Evolutionary conservation across 2,888 invertebrate species (phyloP).

Genomic region (Callimorpha dominula): DNA sequence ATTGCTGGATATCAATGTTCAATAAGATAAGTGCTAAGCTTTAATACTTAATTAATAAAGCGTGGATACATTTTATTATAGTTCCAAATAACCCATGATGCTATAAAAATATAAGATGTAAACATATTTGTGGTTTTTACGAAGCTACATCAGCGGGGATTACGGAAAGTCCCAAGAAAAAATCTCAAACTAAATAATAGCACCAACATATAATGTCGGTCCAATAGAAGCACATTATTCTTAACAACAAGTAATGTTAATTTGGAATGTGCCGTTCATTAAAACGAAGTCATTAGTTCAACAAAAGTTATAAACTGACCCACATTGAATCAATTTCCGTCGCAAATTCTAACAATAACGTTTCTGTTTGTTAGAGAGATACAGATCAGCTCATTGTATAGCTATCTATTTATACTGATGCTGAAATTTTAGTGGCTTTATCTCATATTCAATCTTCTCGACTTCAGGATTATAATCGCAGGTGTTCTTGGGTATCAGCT

Average conservation of each 20-base stretch:
- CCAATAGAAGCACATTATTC: background rate
- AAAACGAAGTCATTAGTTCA: slow-evolving; percentile 15
- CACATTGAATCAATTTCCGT: slow-evolving; percentile 12
- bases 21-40: background rate
- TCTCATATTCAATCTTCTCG: background rate
- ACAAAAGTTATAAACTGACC: slow-evolving; percentile 14
- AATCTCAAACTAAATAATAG: background rate
- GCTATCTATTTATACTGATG: background rate
- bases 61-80: background rate
- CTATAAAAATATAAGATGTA: background rate
- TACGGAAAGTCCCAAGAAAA: background rate
- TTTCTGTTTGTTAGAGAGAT: slow-evolving; percentile 9
- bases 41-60: background rate
- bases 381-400: background rate
- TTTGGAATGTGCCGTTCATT: slow-evolving; percentile 14
- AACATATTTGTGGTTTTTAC: background rate
- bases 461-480: background rate
- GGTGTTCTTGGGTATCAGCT: background rate
- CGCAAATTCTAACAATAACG: slow-evolving; percentile 13
- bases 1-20: background rate
- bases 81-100: background rate
- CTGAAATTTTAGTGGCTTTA: background rate
- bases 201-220: background rate
- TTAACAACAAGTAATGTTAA: slow-evolving; percentile 3
- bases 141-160: background rate